Percentiles rank a stretch among this genome's conserved stretches.
Evolutionary conservation across 2,888 invertebrate species (phyloP).

Genomic region (Cataglyphis rosenhaueri): DNA sequence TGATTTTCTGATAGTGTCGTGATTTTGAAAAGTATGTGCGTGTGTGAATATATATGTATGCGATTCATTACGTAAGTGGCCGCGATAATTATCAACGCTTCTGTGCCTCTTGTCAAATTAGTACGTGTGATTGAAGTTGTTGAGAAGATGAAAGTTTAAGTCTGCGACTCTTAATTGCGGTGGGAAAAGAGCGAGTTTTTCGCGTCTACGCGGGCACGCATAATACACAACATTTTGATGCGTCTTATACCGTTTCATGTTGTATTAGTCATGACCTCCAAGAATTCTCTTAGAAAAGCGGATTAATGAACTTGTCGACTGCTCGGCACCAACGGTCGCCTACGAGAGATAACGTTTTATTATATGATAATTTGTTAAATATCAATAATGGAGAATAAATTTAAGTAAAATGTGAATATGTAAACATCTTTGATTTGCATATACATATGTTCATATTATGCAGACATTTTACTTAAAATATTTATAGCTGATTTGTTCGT

Average conservation of each 20-base stretch:
- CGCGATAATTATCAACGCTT: background rate
- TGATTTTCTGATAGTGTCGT: conserved; percentile 3
- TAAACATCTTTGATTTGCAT: background rate
- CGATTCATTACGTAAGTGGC: background rate
- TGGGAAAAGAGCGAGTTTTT: conserved; percentile 45
- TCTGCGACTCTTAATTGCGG: conserved; percentile 40
- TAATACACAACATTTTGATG: conserved; percentile 63
- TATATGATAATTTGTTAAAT: background rate
- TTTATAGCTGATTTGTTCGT: conserved; percentile 13
- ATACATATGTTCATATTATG: background rate
- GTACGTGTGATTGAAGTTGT: conserved; percentile 2
- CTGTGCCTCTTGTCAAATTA: background rate
- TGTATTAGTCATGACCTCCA: conserved; percentile 71
- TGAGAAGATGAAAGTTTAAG: conserved; percentile 16
- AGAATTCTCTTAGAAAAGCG: conserved; percentile 69
- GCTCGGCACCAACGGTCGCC: conserved; percentile 41
- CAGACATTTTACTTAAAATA: background rate
- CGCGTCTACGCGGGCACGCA: conserved; percentile 20
- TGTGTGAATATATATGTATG: background rate
- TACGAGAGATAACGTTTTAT: conserved; percentile 3
- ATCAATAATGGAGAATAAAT: background rate
- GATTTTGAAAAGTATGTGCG: conserved; percentile 6
- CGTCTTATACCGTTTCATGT: conserved; percentile 62
- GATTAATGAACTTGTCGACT: conserved; percentile 66
- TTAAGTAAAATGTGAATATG: background rate